Conservation (phyloP, 2,888 invertebrate genomes). For the Ferdinandea cuprea region DNA sequence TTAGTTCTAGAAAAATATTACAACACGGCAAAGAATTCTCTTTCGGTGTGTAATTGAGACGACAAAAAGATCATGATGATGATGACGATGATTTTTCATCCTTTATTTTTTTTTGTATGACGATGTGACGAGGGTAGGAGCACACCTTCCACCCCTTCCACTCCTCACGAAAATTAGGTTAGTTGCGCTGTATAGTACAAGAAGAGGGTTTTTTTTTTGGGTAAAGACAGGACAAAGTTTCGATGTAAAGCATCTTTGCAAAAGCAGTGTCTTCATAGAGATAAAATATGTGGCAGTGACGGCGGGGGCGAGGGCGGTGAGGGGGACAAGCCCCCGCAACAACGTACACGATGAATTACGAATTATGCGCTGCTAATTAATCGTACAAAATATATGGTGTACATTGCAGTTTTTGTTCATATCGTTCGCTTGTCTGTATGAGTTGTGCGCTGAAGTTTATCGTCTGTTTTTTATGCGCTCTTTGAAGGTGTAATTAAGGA, state of each 20-base stretch:
- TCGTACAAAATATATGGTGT: conserved; percentile 56
- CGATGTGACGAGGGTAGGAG: too few species aligned
- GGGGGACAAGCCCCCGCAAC: too few species aligned
- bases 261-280: conserved; percentile 38
- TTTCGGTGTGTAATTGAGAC: conserved; percentile 53
- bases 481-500: conserved; percentile 51
- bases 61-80: conserved; percentile 37
- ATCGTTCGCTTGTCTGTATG: neutral
- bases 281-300: conserved; percentile 37
- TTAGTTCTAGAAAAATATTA: neutral
- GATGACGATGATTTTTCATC: too few species aligned
- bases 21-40: conserved; percentile 1
- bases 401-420: conserved; percentile 35
- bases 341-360: conserved; percentile 62
- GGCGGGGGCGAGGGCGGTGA: neutral
- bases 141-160: neutral
- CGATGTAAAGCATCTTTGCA: conserved; percentile 46
- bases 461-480: conserved; percentile 64
- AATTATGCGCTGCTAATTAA: conserved; percentile 71
- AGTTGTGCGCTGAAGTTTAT: conserved; percentile 46
- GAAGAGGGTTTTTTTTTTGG: neutral
- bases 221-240: conserved; percentile 46
- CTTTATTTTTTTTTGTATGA: too few species aligned
- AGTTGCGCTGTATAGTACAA: conserved; percentile 11
- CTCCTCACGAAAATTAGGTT: conserved; percentile 40